phyloP scores from a whole-genome alignment of 64 coral and sea anemone genomes.

The Astreopora myriophthalma region DNA sequence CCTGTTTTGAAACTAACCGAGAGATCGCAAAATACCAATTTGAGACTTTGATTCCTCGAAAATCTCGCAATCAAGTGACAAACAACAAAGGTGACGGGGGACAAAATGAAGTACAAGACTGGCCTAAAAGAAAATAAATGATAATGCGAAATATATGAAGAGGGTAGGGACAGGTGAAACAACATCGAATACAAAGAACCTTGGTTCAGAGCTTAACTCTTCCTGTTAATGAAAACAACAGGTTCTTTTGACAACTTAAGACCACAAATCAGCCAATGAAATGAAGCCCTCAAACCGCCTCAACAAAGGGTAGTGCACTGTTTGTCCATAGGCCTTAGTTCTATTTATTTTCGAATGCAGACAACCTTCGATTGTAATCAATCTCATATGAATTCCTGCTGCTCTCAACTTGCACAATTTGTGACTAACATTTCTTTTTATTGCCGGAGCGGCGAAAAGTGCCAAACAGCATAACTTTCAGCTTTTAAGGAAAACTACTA shows the following conservation, averaged over 20 bases:
- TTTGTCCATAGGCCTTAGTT: conserved; percentile 34
- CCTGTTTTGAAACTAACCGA: conserved; percentile 4
- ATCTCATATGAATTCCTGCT: not conserved
- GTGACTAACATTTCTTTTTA: not conserved
- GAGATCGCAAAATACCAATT: too few species aligned
- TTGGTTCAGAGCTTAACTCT: not conserved
- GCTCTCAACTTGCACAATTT: not conserved
- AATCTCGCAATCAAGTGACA: too few species aligned
- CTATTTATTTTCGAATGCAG: not conserved
- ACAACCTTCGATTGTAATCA: conserved; percentile 11
- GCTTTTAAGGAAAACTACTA: too few species aligned
- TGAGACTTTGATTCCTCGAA: too few species aligned
- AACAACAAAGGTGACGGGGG: too few species aligned
- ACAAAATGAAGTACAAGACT: too few species aligned
- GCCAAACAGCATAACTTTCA: not conserved
- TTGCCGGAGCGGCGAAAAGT: not conserved
- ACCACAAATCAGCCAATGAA: conserved; percentile 65
- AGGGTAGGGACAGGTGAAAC: too few species aligned
- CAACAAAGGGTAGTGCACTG: conserved; percentile 10
- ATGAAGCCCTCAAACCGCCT: not conserved
- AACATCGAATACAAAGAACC: not conserved
- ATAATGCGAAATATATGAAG: too few species aligned
- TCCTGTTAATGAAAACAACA: conserved; percentile 57
- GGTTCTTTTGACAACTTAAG: conserved; percentile 71
- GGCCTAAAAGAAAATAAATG: too few species aligned